These are phyloP conservation scores for Patiria pectinifera DNA, from an alignment of 53 echinoderm and acorn worm species.

Conservation along the genomic window DNA sequence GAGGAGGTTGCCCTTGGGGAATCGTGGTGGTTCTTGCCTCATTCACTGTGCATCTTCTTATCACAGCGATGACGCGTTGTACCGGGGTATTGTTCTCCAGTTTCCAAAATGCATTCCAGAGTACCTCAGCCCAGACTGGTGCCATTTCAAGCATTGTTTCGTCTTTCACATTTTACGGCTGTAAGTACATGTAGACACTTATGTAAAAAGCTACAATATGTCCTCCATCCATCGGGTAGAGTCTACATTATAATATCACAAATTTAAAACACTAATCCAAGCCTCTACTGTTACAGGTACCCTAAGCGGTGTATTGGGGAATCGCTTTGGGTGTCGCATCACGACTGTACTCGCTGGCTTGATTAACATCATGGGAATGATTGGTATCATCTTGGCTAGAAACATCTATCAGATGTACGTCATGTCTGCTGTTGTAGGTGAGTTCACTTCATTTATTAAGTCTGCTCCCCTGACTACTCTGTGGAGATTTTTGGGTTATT, in stretches of 20 bases:
- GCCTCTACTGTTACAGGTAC: background rate
- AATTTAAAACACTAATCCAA: background rate
- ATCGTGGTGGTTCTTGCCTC: background rate
- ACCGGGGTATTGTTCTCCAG: background rate
- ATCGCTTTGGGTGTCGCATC: background rate
- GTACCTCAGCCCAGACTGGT: constrained; percentile 30
- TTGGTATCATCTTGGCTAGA: background rate
- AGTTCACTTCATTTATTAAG: background rate
- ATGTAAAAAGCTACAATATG: no score
- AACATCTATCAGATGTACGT: constrained; percentile 16
- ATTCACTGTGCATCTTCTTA: background rate
- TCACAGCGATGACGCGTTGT: background rate
- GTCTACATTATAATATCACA: no score
- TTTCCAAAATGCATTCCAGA: constrained; percentile 25
- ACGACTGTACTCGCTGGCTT: background rate
- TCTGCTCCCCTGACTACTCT: no score
- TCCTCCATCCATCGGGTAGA: no score
- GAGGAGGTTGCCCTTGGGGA: background rate
- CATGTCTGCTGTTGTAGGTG: background rate
- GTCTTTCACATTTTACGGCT: background rate
- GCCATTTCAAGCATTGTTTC: constrained; percentile 38
- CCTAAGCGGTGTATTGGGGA: constrained; percentile 5
- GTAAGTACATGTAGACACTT: background rate
- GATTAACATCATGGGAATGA: background rate
- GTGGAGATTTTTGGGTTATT: no score